Percentiles rank a stretch among this genome's conserved stretches.
Evolutionary conservation across 2,888 invertebrate species (phyloP).

Genomic region (Chalcosyrphus nemorum): DNA sequence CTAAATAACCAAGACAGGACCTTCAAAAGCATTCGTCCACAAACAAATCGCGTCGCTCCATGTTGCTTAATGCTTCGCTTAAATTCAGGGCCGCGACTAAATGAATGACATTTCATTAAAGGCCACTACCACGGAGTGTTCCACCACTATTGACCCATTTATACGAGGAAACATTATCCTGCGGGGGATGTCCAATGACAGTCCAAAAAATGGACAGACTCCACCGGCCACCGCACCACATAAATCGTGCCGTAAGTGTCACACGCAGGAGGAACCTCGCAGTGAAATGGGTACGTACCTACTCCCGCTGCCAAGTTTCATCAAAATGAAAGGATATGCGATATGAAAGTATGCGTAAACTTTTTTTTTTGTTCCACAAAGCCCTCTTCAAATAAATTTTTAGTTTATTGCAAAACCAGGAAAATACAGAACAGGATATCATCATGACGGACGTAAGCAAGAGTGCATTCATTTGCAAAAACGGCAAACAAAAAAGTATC

Average conservation of each 20-base stretch:
- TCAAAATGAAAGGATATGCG: conserved; percentile 50
- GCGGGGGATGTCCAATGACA: conserved; percentile 37
- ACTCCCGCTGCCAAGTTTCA: conserved; percentile 35
- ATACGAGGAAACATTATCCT: conserved; percentile 37
- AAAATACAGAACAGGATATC: conserved; percentile 16
- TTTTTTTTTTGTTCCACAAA: conserved; percentile 46
- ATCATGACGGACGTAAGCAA: conserved; percentile 58
- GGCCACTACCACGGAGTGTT: conserved; percentile 1
- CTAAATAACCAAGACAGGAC: conserved; percentile 19
- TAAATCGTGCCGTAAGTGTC: conserved; percentile 59
- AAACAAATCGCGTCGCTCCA: background rate
- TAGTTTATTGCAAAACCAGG: conserved; percentile 57
- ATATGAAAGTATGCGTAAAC: conserved; percentile 16
- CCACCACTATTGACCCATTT: conserved; percentile 59
- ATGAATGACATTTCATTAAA: conserved; percentile 70
- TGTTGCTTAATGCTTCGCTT: background rate
- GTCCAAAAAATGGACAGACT: conserved; percentile 31
- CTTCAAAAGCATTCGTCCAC: background rate
- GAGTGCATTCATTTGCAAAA: conserved; percentile 62
- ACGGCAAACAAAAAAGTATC: conserved; percentile 30
- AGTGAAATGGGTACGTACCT: background rate
- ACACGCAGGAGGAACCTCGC: background rate
- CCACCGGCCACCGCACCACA: conserved; percentile 11
- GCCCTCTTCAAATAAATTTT: conserved; percentile 69
- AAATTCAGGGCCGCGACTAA: conserved; percentile 48